These are phyloP conservation scores for Pristionchus exspectatus DNA, from an alignment of 2,888 invertebrate species.

Conservation along the genomic window DNA sequence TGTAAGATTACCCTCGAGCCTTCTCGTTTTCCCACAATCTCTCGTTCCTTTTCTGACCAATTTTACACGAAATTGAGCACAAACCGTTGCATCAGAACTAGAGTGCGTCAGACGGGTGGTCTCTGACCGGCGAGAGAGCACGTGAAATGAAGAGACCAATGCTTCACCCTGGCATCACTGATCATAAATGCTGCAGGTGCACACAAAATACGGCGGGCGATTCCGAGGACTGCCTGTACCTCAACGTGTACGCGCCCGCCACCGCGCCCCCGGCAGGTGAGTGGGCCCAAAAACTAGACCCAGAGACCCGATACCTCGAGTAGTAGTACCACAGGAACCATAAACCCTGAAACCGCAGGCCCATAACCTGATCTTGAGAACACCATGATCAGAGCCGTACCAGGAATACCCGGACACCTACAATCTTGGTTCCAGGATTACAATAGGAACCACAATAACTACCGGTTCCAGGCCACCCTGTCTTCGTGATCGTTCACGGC, in stretches of 20 bases:
- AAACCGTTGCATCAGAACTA: too few relatives aligned
- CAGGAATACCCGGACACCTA: not conserved
- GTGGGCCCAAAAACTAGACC: not conserved
- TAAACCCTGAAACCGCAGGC: too few relatives aligned
- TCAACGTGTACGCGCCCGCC: slow-evolving; percentile 37
- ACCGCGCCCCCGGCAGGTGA: not conserved
- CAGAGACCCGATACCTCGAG: not conserved
- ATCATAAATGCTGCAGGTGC: not conserved
- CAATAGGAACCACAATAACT: not conserved
- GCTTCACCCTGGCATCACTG: too few relatives aligned
- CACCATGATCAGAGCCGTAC: not conserved
- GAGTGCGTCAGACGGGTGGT: too few relatives aligned
- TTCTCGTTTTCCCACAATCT: too few relatives aligned
- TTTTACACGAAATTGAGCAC: too few relatives aligned
- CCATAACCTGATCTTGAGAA: too few relatives aligned
- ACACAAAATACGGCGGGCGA: not conserved
- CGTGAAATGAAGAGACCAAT: too few relatives aligned
- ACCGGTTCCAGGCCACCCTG: not conserved
- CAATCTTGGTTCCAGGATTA: not conserved
- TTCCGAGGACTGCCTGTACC: slow-evolving; percentile 48
- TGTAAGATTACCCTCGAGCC: too few relatives aligned
- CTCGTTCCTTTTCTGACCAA: too few relatives aligned
- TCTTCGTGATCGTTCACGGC: slow-evolving; percentile 19
- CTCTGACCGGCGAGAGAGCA: too few relatives aligned
- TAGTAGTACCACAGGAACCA: too few relatives aligned